Evolutionary conservation across 2,888 invertebrate genomes (phyloP).

Genomic region (Lasioglossum figueresi): DNA sequence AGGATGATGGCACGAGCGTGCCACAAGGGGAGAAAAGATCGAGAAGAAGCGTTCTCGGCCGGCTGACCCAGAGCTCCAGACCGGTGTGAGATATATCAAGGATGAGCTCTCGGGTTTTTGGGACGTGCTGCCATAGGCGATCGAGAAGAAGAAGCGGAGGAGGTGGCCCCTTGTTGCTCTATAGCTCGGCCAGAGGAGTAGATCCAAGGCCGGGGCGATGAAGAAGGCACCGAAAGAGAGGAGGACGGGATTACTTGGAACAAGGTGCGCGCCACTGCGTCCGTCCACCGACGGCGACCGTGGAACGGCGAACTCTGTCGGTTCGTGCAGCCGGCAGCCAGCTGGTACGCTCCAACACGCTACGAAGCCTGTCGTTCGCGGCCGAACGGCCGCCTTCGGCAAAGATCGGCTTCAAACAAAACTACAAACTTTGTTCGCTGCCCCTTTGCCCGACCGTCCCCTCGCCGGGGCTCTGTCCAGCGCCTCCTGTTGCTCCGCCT

Average conservation of each 20-base stretch:
- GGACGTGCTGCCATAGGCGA: slow-evolving; percentile 17
- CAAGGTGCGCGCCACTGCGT: slow-evolving; percentile 66
- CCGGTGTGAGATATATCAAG: slow-evolving; percentile 15
- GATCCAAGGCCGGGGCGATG: background rate
- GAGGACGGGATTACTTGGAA: slow-evolving; percentile 56
- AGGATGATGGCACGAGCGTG: slow-evolving; percentile 54
- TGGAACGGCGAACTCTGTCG: slow-evolving; percentile 80
- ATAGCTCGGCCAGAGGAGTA: slow-evolving; percentile 1
- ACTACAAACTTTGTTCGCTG: slow-evolving; percentile 67
- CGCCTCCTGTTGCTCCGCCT: slow-evolving; percentile 49
- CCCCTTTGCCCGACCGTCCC: slow-evolving; percentile 39
- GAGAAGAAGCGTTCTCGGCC: slow-evolving; percentile 31
- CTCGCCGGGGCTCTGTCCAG: slow-evolving; percentile 6
- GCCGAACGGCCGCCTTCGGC: slow-evolving; percentile 77
- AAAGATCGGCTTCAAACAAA: slow-evolving; percentile 76
- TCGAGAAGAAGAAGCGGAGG: background rate
- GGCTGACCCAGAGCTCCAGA: slow-evolving; percentile 56
- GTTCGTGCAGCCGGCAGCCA: slow-evolving; percentile 74
- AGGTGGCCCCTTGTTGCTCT: background rate
- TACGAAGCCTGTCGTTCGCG: slow-evolving; percentile 74
- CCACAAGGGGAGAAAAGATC: slow-evolving; percentile 59
- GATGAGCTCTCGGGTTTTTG: slow-evolving; percentile 11
- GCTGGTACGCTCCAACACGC: slow-evolving; percentile 72
- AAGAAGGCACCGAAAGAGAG: slow-evolving; percentile 24
- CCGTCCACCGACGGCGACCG: slow-evolving; percentile 79